These are phyloP conservation scores for Chromoteleia sp. DNA, from an alignment of 2,888 invertebrate genomes.

Conservation along the genomic window DNA sequence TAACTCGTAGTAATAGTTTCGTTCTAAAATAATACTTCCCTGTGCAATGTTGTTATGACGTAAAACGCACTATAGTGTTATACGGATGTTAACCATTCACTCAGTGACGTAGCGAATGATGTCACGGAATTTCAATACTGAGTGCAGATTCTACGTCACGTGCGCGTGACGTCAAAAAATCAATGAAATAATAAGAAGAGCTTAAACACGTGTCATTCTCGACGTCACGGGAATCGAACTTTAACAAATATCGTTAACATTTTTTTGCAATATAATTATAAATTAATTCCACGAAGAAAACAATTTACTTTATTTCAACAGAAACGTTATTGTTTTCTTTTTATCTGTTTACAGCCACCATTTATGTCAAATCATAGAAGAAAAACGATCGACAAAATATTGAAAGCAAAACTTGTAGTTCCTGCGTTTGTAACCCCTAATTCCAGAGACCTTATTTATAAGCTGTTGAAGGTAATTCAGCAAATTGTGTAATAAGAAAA, in stretches of 20 bases:
- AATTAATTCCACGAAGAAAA: background rate
- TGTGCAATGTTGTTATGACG: background rate
- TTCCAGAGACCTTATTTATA: conserved; percentile 96
- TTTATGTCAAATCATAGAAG: conserved; percentile 98
- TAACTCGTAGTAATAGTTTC: background rate
- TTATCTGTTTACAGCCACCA: conserved; percentile 90
- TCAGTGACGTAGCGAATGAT: conserved; percentile 37
- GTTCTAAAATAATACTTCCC: background rate
- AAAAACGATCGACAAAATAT: conserved; percentile 99
- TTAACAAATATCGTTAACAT: background rate
- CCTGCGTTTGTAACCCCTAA: conserved; percentile 98
- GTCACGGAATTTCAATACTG: conserved; percentile 24
- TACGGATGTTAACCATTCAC: background rate
- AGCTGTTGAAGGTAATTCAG: conserved; percentile 92
- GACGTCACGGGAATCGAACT: background rate
- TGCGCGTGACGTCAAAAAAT: conserved; percentile 44
- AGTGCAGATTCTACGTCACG: conserved; percentile 31
- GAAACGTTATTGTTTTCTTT: background rate
- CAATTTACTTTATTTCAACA: background rate
- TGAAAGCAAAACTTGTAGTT: conserved; percentile 96
- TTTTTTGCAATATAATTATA: conserved; percentile 17
- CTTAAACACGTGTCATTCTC: conserved; percentile 28
- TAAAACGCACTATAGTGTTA: background rate
- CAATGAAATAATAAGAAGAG: conserved; percentile 19
- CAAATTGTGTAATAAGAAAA: background rate